Percentiles rank a stretch among this genome's conserved stretches.
Evolutionary conservation across 2,888 invertebrate genomes (phyloP).

Genomic region (Himalopsyche tibetana): DNA sequence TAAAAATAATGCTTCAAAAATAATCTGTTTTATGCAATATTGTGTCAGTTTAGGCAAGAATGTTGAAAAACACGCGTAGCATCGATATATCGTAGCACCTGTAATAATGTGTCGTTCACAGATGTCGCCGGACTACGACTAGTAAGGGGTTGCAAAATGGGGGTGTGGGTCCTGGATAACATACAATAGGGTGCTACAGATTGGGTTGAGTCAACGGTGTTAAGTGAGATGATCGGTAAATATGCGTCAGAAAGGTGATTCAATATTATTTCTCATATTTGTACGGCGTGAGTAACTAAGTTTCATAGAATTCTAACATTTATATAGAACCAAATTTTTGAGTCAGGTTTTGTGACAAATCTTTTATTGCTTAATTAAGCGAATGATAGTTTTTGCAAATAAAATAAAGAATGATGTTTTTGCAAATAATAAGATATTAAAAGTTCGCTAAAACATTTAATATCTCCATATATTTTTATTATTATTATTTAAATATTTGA

Average conservation of each 20-base stretch:
- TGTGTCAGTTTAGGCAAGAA: not conserved
- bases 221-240: slow-evolving; percentile 24
- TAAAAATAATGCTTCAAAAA: too few species aligned
- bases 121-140: slow-evolving; percentile 68
- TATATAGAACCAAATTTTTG: not conserved
- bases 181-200: slow-evolving; percentile 2
- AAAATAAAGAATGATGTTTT: too few species aligned
- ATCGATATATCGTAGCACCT: slow-evolving; percentile 66
- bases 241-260: slow-evolving; percentile 29
- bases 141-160: slow-evolving; percentile 26
- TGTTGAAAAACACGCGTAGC: slow-evolving; percentile 63
- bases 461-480: too few species aligned
- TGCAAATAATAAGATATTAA: too few species aligned
- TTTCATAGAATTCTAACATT: not conserved
- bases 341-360: not conserved
- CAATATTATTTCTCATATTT: not conserved
- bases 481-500: too few species aligned
- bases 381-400: too few species aligned
- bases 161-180: slow-evolving; percentile 21
- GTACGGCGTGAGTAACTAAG: not conserved
- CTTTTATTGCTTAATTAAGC: too few species aligned
- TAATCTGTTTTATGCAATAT: not conserved
- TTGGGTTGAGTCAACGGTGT: not conserved
- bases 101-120: slow-evolving; percentile 70
- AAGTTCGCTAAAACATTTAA: too few species aligned